Evolutionary conservation across 2,888 invertebrate species (phyloP).

Genomic region (Drosophila tanythrix): DNA sequence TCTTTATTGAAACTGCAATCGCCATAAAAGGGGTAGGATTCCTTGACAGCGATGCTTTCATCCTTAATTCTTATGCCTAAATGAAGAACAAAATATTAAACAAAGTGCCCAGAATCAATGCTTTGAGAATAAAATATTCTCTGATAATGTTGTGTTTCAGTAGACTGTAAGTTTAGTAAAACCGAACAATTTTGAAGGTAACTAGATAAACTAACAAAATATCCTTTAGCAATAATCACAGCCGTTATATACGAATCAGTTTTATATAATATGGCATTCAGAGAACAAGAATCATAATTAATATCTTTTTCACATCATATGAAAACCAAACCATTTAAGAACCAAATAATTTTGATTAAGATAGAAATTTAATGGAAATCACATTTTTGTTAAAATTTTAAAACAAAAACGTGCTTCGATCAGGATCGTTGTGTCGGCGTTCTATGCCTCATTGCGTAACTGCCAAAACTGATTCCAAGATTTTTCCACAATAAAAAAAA

Average conservation of each 20-base stretch:
- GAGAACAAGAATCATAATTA: not conserved
- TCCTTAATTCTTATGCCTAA: constrained; percentile 53
- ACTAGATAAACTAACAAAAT: not conserved
- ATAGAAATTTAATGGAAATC: not conserved
- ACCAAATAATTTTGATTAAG: not conserved
- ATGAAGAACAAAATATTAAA: constrained; percentile 75
- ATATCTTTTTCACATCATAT: not conserved
- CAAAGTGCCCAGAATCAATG: constrained; percentile 52
- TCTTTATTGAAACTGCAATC: constrained; percentile 50
- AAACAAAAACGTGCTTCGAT: constrained; percentile 37
- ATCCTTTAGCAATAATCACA: not conserved
- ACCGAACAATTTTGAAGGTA: not conserved
- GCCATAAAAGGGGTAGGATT: constrained; percentile 45
- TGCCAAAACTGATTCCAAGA: constrained; percentile 58
- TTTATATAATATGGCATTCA: not conserved
- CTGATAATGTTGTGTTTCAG: constrained; percentile 34
- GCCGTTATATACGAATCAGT: not conserved
- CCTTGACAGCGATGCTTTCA: not conserved
- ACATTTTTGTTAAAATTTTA: constrained; percentile 40
- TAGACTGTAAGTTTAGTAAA: constrained; percentile 20
- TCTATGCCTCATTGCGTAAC: constrained; percentile 70
- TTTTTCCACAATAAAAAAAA: constrained; percentile 42
- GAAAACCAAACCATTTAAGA: not conserved
- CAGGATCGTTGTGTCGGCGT: constrained; percentile 62
- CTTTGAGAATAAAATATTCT: constrained; percentile 2